Evolutionary conservation across 2,888 invertebrate genomes (phyloP).

Genomic region (Teinopalpus imperialis): DNA sequence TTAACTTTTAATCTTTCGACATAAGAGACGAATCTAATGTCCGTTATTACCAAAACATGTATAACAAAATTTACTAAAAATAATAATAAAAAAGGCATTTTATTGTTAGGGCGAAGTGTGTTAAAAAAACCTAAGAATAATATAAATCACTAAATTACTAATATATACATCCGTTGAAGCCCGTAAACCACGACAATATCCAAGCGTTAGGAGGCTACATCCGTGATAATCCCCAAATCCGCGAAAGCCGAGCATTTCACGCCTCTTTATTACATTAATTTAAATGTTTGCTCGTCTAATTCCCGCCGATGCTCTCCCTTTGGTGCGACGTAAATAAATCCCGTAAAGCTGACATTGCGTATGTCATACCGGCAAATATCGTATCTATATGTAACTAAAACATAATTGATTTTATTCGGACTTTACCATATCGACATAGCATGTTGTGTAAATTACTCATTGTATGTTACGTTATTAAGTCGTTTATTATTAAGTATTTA

Average conservation of each 20-base stretch:
- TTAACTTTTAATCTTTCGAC: too few relatives aligned
- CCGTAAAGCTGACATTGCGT: constrained; percentile 27
- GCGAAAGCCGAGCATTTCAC: constrained; percentile 68
- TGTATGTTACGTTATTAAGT: too few relatives aligned
- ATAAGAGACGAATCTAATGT: too few relatives aligned
- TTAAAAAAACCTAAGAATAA: too few relatives aligned
- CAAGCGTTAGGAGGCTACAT: constrained; percentile 33
- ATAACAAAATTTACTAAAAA: too few relatives aligned
- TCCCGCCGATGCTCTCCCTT: constrained; percentile 50
- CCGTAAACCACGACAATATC: constrained; percentile 30
- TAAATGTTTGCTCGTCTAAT: constrained; percentile 74
- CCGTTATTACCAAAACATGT: too few relatives aligned
- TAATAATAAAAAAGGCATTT: too few relatives aligned
- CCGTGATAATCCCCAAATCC: constrained; percentile 57
- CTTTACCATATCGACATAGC: too few relatives aligned
- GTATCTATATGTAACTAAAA: background rate
- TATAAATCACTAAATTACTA: background rate
- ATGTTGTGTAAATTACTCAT: too few relatives aligned
- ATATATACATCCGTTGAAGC: constrained; percentile 10
- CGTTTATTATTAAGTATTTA: too few relatives aligned
- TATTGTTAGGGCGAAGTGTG: too few relatives aligned
- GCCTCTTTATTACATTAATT: constrained; percentile 80
- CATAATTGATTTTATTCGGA: constrained; percentile 5
- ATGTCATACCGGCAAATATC: constrained; percentile 1
- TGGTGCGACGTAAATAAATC: constrained; percentile 46